Evolutionary conservation across 2,888 invertebrate genomes (phyloP), one percentile per base, ranked within the genome.

Genomic region (Altica lythri): DNA sequence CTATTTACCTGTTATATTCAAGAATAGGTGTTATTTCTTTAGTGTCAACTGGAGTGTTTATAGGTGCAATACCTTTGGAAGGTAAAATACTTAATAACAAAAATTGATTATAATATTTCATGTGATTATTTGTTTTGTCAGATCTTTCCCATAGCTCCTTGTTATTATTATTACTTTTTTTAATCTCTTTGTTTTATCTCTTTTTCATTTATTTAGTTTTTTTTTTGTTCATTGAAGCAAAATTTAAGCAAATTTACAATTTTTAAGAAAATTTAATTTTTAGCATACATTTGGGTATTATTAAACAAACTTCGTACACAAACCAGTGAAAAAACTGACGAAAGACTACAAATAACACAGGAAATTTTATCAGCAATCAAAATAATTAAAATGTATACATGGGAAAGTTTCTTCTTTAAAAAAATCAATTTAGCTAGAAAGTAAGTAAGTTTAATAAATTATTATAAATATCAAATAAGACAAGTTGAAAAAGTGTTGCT

Each of bases 1-100:
- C 92, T 55, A 86, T 90, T 2, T 87, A 84, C 72, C 83, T 95
- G 53, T 86, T 93, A 81, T 90, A 86, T 64, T 54, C 60, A 10
- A 69, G 79, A 75, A 79, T 83, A 62, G 81, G 80, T 6, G 63
- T 76, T 8, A 56, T 82, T 0, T 78, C 81, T 2, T 69, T 81
- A 29, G 75, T 80, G 59, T 83, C 83, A 2, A 78, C 82, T 16
- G 78, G 77, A 14, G 77, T 81, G 38, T 75, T 83, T 66, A 63
- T 79, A 1, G 45, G 72, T 8, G 68, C 75, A 14, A 73, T 78
- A 48, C 79, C 78, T 1, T 53, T 78, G 30, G 70, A 83, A 61
- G 69, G 78, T 78, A 65, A 69, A 35, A 48, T 8, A 2, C n/a
- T 27, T 6, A 6, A 16, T 16, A 16, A 4, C 16, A 13, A 8